These are phyloP conservation scores for Trachelus iudaicus DNA, from an alignment of 2,888 invertebrate genomes.

Conservation along the genomic window DNA sequence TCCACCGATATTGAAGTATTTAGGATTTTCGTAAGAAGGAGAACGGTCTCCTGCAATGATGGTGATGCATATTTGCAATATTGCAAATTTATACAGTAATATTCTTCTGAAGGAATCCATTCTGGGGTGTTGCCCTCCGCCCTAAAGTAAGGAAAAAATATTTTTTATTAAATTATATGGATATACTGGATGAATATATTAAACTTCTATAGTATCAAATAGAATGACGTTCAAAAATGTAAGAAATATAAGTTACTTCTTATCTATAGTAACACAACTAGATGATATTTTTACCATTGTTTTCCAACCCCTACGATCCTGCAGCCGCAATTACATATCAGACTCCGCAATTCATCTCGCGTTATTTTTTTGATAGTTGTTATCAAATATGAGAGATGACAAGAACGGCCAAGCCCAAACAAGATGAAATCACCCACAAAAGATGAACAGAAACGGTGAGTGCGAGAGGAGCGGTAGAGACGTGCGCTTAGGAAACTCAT, in stretches of 20 bases:
- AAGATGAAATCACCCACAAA: background rate
- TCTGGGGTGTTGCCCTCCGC: background rate
- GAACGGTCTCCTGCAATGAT: conserved; percentile 1
- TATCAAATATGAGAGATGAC: background rate
- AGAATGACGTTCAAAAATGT: background rate
- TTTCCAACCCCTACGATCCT: background rate
- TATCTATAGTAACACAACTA: background rate
- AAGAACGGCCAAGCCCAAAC: background rate
- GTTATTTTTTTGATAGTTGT: background rate
- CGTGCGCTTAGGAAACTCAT: conserved; percentile 37
- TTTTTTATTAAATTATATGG: background rate
- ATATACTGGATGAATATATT: background rate
- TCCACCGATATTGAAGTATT: conserved; percentile 90
- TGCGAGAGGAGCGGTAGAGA: conserved; percentile 14
- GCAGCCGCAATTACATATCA: background rate
- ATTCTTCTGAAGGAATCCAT: background rate
- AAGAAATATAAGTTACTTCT: background rate
- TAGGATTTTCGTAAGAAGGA: conserved; percentile 68
- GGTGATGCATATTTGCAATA: background rate
- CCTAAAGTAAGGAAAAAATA: background rate
- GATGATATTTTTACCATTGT: background rate
- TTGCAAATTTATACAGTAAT: background rate
- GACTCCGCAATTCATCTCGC: background rate
- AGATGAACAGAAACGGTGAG: background rate
- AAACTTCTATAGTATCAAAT: background rate